Percentiles rank a stretch among this genome's conserved stretches.
These are phyloP conservation scores for Forficula auricularia DNA, from an alignment of 1,140 invertebrate genomes.

Conservation along the genomic window DNA sequence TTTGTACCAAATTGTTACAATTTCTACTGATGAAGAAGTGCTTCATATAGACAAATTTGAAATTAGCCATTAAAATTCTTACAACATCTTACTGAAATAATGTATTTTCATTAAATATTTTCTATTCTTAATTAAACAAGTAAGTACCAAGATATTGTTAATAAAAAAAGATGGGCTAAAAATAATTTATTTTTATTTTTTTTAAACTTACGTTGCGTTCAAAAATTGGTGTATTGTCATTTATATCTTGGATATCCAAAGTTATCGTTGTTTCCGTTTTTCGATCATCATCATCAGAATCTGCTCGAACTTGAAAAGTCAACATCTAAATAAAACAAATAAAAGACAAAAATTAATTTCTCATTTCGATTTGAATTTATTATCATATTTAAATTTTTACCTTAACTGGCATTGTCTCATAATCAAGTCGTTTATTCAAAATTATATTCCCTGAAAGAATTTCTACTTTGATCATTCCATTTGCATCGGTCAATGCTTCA, in stretches of 20 bases:
- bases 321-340: constrained; percentile 28
- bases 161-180: constrained; percentile 1
- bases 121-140: no score
- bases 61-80: no score
- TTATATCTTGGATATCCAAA: constrained; percentile 52
- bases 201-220: constrained; percentile 32
- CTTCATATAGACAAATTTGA: no score
- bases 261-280: constrained; percentile 44
- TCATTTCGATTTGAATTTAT: no score
- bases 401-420: constrained; percentile 44
- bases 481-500: constrained; percentile 24
- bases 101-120: no score
- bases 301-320: constrained; percentile 50
- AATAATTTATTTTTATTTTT: constrained; percentile 5
- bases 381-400: no score
- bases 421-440: constrained; percentile 52
- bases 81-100: no score
- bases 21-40: no score
- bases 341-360: constrained; percentile 7
- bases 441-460: constrained; percentile 42
- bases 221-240: constrained; percentile 63
- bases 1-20: no score
- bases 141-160: neutral
- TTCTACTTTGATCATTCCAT: constrained; percentile 22
- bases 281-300: constrained; percentile 44